Percentiles rank a stretch among this genome's conserved stretches.
These are phyloP conservation scores for Serrognathus titanus DNA, from an alignment of 2,888 invertebrate species.

Conservation along the genomic window DNA sequence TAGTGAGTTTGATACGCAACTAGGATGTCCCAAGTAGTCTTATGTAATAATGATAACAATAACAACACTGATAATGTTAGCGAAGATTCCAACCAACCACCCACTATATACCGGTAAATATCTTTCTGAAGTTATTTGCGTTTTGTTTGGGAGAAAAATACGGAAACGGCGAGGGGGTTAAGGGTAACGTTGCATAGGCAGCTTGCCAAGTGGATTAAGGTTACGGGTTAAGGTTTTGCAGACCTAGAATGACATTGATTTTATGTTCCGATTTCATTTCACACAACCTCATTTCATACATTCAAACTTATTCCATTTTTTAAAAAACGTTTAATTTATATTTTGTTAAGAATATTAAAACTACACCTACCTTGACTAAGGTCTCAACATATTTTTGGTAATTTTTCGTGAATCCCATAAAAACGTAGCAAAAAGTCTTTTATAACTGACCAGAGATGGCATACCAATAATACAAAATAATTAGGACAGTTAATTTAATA, in stretches of 20 bases:
- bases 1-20: neutral
- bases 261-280: too few species aligned
- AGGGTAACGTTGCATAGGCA: slow-evolving; percentile 13
- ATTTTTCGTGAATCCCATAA: too few species aligned
- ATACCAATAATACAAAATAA: too few species aligned
- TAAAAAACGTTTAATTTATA: too few species aligned
- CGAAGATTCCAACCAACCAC: slow-evolving; percentile 82
- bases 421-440: too few species aligned
- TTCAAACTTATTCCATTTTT: neutral
- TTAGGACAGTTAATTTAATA: too few species aligned
- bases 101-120: slow-evolving; percentile 82
- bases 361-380: too few species aligned
- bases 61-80: slow-evolving; percentile 77
- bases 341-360: too few species aligned
- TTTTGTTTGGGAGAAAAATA: neutral
- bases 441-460: too few species aligned
- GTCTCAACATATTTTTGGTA: too few species aligned
- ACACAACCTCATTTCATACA: neutral
- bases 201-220: slow-evolving; percentile 13
- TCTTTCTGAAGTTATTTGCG: neutral
- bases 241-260: too few species aligned
- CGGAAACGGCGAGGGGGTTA: slow-evolving; percentile 2
- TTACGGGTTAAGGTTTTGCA: slow-evolving; percentile 7
- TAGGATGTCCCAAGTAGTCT: slow-evolving; percentile 71
- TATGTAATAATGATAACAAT: slow-evolving; percentile 67